Evolutionary conservation across 1,140 invertebrate species (phyloP).

Genomic region (Drosophila teissieri): DNA sequence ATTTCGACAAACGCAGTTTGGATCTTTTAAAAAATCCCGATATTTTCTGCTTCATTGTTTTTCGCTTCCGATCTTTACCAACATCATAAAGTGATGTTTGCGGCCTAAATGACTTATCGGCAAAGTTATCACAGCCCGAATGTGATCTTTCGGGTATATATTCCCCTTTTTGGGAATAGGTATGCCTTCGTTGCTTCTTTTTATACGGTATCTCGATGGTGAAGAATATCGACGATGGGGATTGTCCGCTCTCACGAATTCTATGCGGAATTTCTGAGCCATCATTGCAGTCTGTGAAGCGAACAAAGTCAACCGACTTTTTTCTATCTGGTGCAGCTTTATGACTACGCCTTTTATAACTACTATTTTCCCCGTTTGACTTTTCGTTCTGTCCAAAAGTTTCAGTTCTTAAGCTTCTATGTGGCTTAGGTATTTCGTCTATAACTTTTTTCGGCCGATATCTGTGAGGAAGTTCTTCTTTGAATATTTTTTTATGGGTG

Average conservation of each 20-base stretch:
- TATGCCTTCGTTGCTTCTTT: neutral
- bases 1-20: constrained; percentile 3
- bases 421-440: neutral
- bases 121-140: constrained; percentile 20
- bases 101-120: neutral
- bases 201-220: constrained; percentile 45
- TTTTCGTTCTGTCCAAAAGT: neutral
- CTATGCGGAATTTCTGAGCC: constrained; percentile 47
- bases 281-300: neutral
- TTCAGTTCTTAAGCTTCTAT: neutral
- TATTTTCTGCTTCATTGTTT: constrained; percentile 24
- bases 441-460: neutral
- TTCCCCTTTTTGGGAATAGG: neutral
- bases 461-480: neutral
- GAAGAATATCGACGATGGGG: neutral
- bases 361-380: neutral
- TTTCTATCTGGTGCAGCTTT: neutral
- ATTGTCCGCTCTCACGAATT: neutral
- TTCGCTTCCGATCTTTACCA: neutral
- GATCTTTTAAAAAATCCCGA: constrained; percentile 30
- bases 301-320: constrained; percentile 21
- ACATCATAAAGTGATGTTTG: neutral
- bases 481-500: neutral
- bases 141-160: neutral
- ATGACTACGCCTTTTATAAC: neutral